Evolutionary conservation across 2,888 invertebrate genomes (phyloP), one percentile per base, ranked within the genome.

Genomic region (Bhutanitis thaidina): DNA sequence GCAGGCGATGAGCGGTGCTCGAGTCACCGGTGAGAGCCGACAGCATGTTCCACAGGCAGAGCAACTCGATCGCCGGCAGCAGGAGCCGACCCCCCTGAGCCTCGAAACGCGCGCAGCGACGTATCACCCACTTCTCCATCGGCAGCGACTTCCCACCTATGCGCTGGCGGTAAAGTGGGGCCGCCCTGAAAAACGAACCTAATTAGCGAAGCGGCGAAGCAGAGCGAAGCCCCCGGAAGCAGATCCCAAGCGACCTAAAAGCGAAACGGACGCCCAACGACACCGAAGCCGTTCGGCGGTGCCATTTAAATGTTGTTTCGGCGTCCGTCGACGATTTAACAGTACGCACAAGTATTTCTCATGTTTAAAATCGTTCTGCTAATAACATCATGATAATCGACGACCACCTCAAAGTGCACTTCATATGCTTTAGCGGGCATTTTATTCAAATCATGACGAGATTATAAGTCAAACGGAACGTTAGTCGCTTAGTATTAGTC

Each of bases 101-200:
- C 55, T 92, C 91, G 80, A 93, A 98, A 44, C 97, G 91, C 59
- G 93, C 92, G 38, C 96, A 92, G 62, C 97, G 96, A 70, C 94
- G 94, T n/a, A 96, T 92, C 39, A 95, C 95, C 82, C 98, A 98
- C 80, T 99, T 99, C 81, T 99, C 98, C 93, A 98, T 95, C 1
- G 99, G 98, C 58, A 99, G 84, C 0, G 98, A 98, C 83, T 98
- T 98, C 0, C 99, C 98, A 27, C 98, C 98, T 49, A 98, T 96
- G 51, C 96, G 92, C 71, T 97, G 96, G 67, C 96, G 97, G 77
- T 93, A 93, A 46, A 90, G 90, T 1, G 97, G 95, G 4, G 96
- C 96, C 63, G 94, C 92, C 61, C 95, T 96, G 55, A 34, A 36
- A 45, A 48, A 47, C 27, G 13, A 51, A 5, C n/a, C 7, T 4